phyloP scores from a whole-genome alignment of 2,888 invertebrate genomes.

The Acleris emargana region DNA sequence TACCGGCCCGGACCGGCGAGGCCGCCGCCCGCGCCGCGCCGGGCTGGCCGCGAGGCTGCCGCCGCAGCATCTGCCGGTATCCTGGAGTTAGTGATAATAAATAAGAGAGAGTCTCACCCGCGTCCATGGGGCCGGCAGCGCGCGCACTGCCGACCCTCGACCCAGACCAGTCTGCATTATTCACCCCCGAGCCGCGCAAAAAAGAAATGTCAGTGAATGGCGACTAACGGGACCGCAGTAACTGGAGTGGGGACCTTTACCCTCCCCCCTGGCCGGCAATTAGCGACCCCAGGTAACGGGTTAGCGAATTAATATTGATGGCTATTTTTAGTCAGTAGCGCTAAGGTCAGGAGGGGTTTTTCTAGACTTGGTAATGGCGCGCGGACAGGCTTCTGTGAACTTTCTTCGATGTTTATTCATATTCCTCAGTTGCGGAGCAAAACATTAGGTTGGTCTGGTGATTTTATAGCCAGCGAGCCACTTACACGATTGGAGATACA shows the following conservation, averaged over 20 bases:
- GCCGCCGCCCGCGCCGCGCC: not conserved
- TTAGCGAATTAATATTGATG: conserved; percentile 17
- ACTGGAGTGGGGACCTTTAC: conserved; percentile 38
- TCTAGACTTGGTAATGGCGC: conserved; percentile 26
- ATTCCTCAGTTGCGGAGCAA: conserved; percentile 39
- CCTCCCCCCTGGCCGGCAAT: conserved; percentile 30
- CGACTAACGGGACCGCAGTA: conserved; percentile 36
- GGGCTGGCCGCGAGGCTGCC: not conserved
- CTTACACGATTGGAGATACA: too few relatives aligned
- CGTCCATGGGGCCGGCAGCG: conserved; percentile 53
- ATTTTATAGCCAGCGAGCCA: conserved; percentile 6
- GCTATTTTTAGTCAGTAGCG: conserved; percentile 33
- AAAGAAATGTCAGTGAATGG: conserved; percentile 38
- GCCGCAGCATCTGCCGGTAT: not conserved
- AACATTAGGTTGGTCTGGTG: conserved; percentile 27
- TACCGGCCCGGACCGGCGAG: not conserved
- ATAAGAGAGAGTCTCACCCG: conserved; percentile 55
- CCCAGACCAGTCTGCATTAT: conserved; percentile 49
- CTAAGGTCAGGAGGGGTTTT: conserved; percentile 36
- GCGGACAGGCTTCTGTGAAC: conserved; percentile 27
- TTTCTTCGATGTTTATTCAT: conserved; percentile 36
- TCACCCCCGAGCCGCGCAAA: conserved; percentile 42
- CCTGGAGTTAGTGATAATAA: conserved; percentile 19
- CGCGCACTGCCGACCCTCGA: conserved; percentile 41
- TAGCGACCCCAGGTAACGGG: conserved; percentile 33